Evolutionary conservation across 2,888 invertebrate species (phyloP), one percentile per base, ranked within the genome.

Genomic region (Agapostemon virescens): DNA sequence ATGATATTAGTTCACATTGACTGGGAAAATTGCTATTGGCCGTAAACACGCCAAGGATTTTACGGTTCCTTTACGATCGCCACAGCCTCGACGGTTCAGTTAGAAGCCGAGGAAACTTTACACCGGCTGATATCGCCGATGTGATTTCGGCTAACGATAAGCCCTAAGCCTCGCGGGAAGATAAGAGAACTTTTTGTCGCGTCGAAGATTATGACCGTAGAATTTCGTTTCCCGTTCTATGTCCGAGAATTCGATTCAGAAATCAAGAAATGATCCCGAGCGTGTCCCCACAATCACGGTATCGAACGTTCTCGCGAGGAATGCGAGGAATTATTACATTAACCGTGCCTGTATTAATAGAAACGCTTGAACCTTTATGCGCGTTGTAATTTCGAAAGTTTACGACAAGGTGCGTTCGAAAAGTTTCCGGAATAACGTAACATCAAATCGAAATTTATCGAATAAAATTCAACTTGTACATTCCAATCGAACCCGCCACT

Each of bases 1-100:
- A 84, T 76, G 89, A 86, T 87, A 86, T 89, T 87, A 87, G 86
- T 87, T 73, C 83, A 79, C 85, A 84, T 81, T 66, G 80, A 74
- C 81, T 69, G 78, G 74, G 80, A 80, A 83, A 87, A 87, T 86
- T 82, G 74, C 82, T 85, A 85, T 87, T 74, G 85, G 84, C 83
- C 76, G 84, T 86, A 86, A 88, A 88, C 71, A 71, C 67, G 78
- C 63, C 79, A 40, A 40, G 81, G 64, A 81, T 81, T 78, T 82
- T 85, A 74, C 69, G 72, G 70, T 36, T 49, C 63, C 71, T 86
- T 86, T 87, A 86, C 84, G 86, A 85, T 77, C 81, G 42, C 38
- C 42, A n/a, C 17, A n/a, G 71, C 74, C 81, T 79, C 68, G 33
- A n/a, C 74, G 69, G 79, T 72, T 83, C 49, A 68, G 63, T 58